Conservation (phyloP, 2,888 invertebrate genomes). For the Proisotoma minuta region DNA sequence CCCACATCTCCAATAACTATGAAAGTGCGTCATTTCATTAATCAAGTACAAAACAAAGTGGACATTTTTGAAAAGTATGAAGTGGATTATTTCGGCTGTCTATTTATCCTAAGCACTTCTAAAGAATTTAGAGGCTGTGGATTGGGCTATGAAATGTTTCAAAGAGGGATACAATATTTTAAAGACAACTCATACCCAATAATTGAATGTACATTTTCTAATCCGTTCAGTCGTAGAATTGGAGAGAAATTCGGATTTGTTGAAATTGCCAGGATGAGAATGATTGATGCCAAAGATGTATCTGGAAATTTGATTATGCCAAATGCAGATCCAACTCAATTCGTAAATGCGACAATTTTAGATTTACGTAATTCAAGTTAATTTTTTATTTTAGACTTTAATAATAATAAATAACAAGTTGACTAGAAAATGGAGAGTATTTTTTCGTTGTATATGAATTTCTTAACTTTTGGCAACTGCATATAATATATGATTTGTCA, state of each 20-base stretch:
- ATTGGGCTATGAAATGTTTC: constrained; percentile 26
- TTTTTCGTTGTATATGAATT: too few relatives aligned
- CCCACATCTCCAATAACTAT: neutral
- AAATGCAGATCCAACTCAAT: neutral
- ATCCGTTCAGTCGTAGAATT: constrained; percentile 23
- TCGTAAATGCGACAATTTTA: constrained; percentile 12
- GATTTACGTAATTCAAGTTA: constrained; percentile 8
- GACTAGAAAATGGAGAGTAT: too few relatives aligned
- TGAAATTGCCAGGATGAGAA: constrained; percentile 11
- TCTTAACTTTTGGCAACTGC: too few relatives aligned
- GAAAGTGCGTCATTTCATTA: neutral
- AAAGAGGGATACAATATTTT: constrained; percentile 5
- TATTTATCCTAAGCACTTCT: neutral
- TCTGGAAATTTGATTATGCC: constrained; percentile 18
- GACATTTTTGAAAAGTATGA: neutral
- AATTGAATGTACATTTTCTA: constrained; percentile 22
- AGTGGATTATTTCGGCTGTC: neutral
- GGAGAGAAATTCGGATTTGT: constrained; percentile 28
- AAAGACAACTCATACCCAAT: constrained; percentile 13
- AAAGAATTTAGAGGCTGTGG: constrained; percentile 7
- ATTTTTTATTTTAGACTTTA: too few relatives aligned
- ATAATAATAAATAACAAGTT: too few relatives aligned
- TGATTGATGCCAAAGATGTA: constrained; percentile 14
- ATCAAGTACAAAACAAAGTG: neutral
- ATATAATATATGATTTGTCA: too few relatives aligned